These are phyloP conservation scores for Bettongia penicillata DNA, from an alignment of 2,113 vertebrate species.

Conservation along the genomic window DNA sequence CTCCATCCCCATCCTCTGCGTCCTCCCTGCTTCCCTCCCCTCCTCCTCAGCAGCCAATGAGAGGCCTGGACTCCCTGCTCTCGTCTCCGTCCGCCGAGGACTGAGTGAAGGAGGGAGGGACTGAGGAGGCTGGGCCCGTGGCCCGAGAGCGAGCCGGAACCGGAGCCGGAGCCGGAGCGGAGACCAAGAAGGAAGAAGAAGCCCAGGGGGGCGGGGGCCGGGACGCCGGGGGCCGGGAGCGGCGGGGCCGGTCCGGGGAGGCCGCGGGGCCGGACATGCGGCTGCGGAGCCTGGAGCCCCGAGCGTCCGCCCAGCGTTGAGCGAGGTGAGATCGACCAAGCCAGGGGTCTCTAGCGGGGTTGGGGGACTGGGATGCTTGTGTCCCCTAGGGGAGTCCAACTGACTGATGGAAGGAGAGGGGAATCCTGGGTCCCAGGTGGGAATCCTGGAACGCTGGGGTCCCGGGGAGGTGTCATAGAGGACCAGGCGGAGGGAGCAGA, in stretches of 20 bases:
- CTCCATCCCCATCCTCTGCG: constrained; percentile 74
- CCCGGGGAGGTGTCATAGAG: background rate
- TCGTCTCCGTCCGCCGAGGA: constrained; percentile 64
- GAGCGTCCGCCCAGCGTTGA: constrained; percentile 79
- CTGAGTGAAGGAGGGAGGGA: constrained; percentile 80
- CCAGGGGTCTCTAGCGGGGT: background rate
- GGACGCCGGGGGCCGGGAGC: constrained; percentile 70
- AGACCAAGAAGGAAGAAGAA: background rate
- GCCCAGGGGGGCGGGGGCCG: constrained; percentile 64
- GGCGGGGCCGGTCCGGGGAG: constrained; percentile 72
- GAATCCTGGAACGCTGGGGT: background rate
- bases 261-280: constrained; percentile 77
- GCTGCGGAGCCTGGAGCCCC: constrained; percentile 78
- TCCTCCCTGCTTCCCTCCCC: constrained; percentile 64
- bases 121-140: constrained; percentile 77
- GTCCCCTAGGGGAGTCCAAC: background rate
- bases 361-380: background rate
- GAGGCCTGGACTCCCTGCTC: constrained; percentile 65
- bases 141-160: constrained; percentile 63
- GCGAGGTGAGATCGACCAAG: constrained; percentile 70
- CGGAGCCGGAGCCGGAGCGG: background rate
- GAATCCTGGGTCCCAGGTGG: background rate
- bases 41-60: constrained; percentile 72
- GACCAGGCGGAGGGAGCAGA: constrained; percentile 29
- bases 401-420: constrained; percentile 6